These are phyloP conservation scores for Verasper variegatus DNA, from an alignment of 2,113 vertebrate genomes.

Conservation along the genomic window DNA sequence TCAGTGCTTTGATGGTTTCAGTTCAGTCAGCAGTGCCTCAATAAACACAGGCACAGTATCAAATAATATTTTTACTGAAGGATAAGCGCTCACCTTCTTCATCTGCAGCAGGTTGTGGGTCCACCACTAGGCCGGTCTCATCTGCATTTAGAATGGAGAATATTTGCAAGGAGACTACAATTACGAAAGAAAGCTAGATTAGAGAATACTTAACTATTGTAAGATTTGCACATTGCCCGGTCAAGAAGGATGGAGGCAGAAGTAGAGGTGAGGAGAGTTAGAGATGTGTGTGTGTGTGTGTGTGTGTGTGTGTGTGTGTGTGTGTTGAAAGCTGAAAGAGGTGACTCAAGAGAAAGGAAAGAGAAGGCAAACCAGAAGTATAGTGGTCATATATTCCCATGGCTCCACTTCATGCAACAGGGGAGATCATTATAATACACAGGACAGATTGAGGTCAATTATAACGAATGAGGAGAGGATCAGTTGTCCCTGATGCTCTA, in stretches of 20 bases:
- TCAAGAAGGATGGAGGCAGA: slow-evolving; percentile 47
- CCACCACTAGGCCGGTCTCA: slow-evolving; percentile 89
- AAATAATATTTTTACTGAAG: neutral
- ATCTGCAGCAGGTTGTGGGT: slow-evolving; percentile 89
- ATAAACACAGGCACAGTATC: slow-evolving; percentile 22
- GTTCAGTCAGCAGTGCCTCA: slow-evolving; percentile 11
- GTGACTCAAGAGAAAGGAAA: slow-evolving; percentile 13
- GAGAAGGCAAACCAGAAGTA: slow-evolving; percentile 21
- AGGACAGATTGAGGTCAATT: slow-evolving; percentile 52
- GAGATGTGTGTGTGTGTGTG: neutral
- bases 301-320: neutral
- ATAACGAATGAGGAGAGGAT: slow-evolving; percentile 36
- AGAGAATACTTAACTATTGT: slow-evolving; percentile 74
- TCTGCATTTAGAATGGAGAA: slow-evolving; percentile 99
- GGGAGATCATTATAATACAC: slow-evolving; percentile 20
- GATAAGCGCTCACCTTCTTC: slow-evolving; percentile 90
- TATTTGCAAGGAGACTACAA: slow-evolving; percentile 99
- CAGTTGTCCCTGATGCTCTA: slow-evolving; percentile 30
- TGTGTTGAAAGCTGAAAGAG: slow-evolving; percentile 18
- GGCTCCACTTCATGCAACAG: slow-evolving; percentile 51
- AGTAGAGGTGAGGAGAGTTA: slow-evolving; percentile 12
- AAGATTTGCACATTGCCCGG: slow-evolving; percentile 88
- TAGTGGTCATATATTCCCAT: slow-evolving; percentile 70
- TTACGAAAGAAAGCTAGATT: slow-evolving; percentile 91
- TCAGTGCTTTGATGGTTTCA: slow-evolving; percentile 9